phyloP scores from a whole-genome alignment of 2,113 vertebrate genomes.

The Tympanuchus pallidicinctus region DNA sequence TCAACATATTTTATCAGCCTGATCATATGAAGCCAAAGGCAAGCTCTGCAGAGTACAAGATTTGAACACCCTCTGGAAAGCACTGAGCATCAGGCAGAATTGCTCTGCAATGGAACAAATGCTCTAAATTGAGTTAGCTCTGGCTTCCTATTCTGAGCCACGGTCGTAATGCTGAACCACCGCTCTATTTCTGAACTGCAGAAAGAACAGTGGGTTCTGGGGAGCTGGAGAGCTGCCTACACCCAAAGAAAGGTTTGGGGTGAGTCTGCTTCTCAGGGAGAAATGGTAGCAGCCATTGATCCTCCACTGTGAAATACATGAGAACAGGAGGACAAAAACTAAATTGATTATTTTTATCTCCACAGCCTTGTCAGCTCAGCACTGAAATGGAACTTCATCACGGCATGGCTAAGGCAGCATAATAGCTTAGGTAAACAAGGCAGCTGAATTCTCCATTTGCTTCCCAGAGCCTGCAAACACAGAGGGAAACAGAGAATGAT shows the following conservation, averaged over 20 bases:
- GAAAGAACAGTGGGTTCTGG: not conserved
- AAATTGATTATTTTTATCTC: constrained; percentile 23
- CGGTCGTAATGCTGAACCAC: not conserved
- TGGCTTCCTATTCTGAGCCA: not conserved
- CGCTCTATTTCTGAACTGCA: not conserved
- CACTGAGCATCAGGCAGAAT: not conserved
- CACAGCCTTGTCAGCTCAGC: not conserved
- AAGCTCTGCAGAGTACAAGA: not conserved
- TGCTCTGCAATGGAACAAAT: not conserved
- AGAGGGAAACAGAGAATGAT: constrained; percentile 32
- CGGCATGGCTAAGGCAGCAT: not conserved
- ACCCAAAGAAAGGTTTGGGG: not conserved
- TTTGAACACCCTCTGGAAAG: not conserved
- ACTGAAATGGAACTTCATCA: constrained; percentile 49
- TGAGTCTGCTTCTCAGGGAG: not conserved
- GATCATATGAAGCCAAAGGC: not conserved
- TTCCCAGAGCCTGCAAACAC: not conserved
- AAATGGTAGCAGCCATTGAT: not conserved
- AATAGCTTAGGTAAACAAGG: constrained; percentile 45
- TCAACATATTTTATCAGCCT: not conserved
- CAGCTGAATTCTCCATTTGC: constrained; percentile 18
- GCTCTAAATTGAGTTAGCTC: not conserved
- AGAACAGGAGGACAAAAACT: constrained; percentile 11
- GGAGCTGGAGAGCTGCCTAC: not conserved
- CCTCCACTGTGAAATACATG: not conserved